Conservation (phyloP, 1,140 invertebrate species). For the Papilio helenus region DNA sequence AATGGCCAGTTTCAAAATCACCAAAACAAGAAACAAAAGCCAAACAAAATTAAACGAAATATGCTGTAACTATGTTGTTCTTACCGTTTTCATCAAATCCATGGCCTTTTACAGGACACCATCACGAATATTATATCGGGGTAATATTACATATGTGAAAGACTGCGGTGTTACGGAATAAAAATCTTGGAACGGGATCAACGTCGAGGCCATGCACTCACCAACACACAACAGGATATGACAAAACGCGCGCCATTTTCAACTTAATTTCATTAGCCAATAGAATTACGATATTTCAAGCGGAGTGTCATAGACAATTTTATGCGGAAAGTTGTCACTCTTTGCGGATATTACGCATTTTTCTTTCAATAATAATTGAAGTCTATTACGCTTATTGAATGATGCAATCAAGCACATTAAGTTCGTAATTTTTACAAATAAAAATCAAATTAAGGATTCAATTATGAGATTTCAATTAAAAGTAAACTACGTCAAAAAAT, state of each 20-base stretch:
- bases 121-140: conserved; percentile 78
- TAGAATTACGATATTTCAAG: conserved; percentile 49
- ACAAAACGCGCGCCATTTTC: conserved; percentile 80
- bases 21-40: conserved; percentile 84
- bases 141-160: conserved; percentile 75
- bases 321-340: conserved; percentile 50
- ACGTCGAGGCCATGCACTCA: conserved; percentile 80
- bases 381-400: not conserved
- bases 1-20: conserved; percentile 83
- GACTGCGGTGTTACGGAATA: conserved; percentile 66
- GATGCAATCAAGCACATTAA: not conserved
- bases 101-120: conserved; percentile 82
- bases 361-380: not conserved
- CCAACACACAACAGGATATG: conserved; percentile 82
- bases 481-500: not conserved
- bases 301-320: conserved; percentile 54
- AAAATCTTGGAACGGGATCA: conserved; percentile 77
- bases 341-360: conserved; percentile 52
- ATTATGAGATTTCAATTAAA: not conserved
- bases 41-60: conserved; percentile 76
- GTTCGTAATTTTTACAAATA: not conserved
- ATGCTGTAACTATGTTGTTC: conserved; percentile 64
- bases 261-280: conserved; percentile 63
- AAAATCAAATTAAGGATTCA: not conserved
- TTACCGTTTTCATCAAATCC: conserved; percentile 84